Base-by-base conservation (phyloP, 2,797 vertebrate species). In the Chelidonichthys spinosus region DNA sequence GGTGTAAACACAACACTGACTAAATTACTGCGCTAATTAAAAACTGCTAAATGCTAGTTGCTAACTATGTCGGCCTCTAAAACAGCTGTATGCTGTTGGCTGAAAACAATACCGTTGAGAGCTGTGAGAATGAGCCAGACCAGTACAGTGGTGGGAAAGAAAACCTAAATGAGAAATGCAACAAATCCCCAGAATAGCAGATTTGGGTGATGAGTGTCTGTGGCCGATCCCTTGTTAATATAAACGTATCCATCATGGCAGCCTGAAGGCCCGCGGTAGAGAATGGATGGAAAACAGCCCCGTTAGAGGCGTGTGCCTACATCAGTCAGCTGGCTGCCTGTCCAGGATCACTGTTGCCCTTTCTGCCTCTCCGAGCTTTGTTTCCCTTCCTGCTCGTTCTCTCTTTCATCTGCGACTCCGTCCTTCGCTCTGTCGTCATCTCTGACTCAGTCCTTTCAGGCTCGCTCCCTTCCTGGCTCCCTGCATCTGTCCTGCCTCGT, bases 371-470 rank as follows among this genome's bases (percentile, higher is more conserved):
- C 60, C n/a, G 13, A 61, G 35, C 62, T 86, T 63, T 75, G 33
- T n/a, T 33, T 60, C 62, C 52, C 25, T 42, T 37, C 44, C 67
- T 46, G 65, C 49, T 74, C 49, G 11, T 62, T 52, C 65, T 69
- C 18, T 63, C 67, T 82, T 85, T 77, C 63, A 74, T 87, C 69
- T 80, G 43, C 15, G 63, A 56, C 63, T 78, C 65, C 65, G 68
- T 81, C 68, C 68, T 63, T 75, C 59, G 44, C 53, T 77, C 69
- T 63, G 53, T 67, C 50, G 44, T 87, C 89, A 76, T 86, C 76
- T 81, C 76, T 85, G 81, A 78, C 74, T 79, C 77, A 60, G 74
- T 66, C 83, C 76, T 76, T 81, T 83, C 78, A 70, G 72, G 79
- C 80, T 79, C 66, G 11, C 70, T 69, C 52, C 59, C 78, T 78